These are phyloP conservation scores for Charadrius vociferus DNA, from an alignment of 2,113 vertebrate species.

Conservation along the genomic window DNA sequence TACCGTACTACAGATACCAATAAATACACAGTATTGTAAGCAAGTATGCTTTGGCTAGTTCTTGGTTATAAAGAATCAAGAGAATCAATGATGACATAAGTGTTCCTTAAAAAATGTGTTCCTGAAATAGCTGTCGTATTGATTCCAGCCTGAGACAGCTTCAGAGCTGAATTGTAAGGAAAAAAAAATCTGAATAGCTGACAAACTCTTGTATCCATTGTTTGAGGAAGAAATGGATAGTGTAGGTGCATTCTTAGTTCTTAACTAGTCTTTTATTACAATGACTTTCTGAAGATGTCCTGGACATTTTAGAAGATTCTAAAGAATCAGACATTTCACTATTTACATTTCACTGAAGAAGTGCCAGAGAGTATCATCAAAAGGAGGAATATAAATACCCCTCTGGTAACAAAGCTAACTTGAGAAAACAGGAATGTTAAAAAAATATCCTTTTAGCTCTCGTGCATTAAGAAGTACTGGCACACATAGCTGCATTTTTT, in stretches of 20 bases:
- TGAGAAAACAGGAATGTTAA: background rate
- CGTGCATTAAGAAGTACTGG: background rate
- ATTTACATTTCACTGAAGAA: background rate
- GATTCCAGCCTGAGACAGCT: background rate
- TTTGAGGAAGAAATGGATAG: background rate
- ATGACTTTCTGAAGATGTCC: background rate
- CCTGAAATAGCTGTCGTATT: background rate
- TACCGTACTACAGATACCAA: background rate
- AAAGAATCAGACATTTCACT: background rate
- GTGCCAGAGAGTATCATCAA: background rate
- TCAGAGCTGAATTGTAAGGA: background rate
- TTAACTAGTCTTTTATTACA: background rate
- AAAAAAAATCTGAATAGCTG: background rate
- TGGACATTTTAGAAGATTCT: background rate
- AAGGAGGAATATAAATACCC: background rate
- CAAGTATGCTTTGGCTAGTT: background rate
- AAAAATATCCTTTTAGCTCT: background rate
- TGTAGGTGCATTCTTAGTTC: background rate
- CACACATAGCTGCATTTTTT: background rate
- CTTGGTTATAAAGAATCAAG: conserved; percentile 3
- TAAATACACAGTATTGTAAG: background rate
- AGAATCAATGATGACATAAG: conserved; percentile 24
- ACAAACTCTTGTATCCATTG: background rate
- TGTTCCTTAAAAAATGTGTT: background rate
- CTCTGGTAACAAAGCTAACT: background rate